Conservation (phyloP, 2,888 invertebrate genomes). For the Euplagia quadripunctaria region DNA sequence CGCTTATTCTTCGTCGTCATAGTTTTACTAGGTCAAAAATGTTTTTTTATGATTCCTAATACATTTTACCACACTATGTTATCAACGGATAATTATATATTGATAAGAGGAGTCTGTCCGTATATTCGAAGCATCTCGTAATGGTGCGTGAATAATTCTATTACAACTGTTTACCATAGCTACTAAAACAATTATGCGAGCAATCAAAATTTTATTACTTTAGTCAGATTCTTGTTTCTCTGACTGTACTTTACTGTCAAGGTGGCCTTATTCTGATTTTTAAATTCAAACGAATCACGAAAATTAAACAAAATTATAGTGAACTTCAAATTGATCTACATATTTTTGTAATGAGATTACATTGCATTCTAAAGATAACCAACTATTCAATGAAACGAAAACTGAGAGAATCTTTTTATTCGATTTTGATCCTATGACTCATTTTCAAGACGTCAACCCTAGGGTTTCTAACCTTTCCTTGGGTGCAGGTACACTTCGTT, state of each 20-base stretch:
- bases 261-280: slow-evolving; percentile 41
- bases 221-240: slow-evolving; percentile 39
- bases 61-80: neutral
- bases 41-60: neutral
- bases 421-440: neutral
- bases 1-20: too few relatives aligned
- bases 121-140: slow-evolving; percentile 33
- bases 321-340: neutral
- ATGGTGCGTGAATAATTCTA: slow-evolving; percentile 33
- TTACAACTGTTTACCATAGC: slow-evolving; percentile 43
- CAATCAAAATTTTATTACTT: slow-evolving; percentile 49
- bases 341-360: too few relatives aligned
- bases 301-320: neutral
- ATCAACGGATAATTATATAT: slow-evolving; percentile 11
- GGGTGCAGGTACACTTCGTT: too few relatives aligned
- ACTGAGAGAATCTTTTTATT: neutral
- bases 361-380: neutral
- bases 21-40: too few relatives aligned
- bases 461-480: too few relatives aligned
- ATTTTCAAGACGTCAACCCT: neutral
- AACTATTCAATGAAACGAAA: neutral
- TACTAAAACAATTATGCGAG: slow-evolving; percentile 49
- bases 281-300: neutral
- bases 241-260: slow-evolving; percentile 39
- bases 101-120: slow-evolving; percentile 14